phyloP scores from a whole-genome alignment of 2,888 invertebrate species.

The Ectropis crepuscularia region DNA sequence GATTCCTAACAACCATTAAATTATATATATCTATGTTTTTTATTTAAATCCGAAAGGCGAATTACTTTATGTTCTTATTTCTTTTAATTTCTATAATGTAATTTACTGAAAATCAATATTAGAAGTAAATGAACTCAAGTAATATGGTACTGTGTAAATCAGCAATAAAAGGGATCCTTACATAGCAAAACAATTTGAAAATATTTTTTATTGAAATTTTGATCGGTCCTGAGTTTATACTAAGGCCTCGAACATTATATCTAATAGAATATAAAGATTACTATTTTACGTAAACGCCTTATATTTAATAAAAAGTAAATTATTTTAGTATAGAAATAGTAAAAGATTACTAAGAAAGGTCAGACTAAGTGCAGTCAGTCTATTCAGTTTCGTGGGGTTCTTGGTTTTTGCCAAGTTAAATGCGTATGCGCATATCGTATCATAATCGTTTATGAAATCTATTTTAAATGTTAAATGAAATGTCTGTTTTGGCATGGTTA shows the following conservation, averaged over 20 bases:
- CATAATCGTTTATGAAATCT: no score
- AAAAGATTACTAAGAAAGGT: conserved; percentile 58
- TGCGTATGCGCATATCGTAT: conserved; percentile 10
- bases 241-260: not conserved
- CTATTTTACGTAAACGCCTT: not conserved
- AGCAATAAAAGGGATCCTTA: no score
- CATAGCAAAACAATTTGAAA: not conserved
- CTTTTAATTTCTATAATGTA: no score
- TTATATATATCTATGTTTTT: no score
- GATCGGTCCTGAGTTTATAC: not conserved
- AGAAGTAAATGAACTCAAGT: no score
- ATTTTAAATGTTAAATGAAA: not conserved
- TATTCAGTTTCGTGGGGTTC: conserved; percentile 31
- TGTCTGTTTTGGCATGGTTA: not conserved
- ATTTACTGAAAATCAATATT: no score
- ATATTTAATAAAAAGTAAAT: conserved; percentile 4
- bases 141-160: no score
- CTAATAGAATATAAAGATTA: not conserved
- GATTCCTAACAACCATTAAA: no score
- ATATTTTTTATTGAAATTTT: not conserved
- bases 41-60: no score
- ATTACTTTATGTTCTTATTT: no score
- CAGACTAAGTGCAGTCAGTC: conserved; percentile 60
- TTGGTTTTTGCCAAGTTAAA: conserved; percentile 5
- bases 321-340: conserved; percentile 44